Conservation (phyloP, 2,797 vertebrate species). For the Poliocrania exsul region DNA sequence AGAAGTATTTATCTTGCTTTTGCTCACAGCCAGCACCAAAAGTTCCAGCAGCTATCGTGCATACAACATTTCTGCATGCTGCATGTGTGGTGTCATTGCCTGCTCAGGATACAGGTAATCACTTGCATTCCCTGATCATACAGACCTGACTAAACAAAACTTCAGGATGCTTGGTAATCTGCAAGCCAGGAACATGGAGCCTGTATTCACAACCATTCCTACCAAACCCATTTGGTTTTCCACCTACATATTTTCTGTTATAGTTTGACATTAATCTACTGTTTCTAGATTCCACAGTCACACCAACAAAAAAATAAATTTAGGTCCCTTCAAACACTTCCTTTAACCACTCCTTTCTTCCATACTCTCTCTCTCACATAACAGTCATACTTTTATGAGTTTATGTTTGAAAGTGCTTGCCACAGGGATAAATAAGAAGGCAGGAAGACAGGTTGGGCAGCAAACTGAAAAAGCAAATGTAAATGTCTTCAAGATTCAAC, state of each 20-base stretch:
- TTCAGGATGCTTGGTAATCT: not conserved
- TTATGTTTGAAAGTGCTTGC: not conserved
- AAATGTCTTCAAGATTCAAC: not conserved
- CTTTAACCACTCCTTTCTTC: not conserved
- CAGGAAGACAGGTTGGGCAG: not conserved
- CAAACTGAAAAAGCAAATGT: not conserved
- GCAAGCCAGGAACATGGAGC: not conserved
- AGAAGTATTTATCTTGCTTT: not conserved
- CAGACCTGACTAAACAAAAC: not conserved
- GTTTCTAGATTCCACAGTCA: not conserved
- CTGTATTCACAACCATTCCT: not conserved
- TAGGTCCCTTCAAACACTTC: not conserved
- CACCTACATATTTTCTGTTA: not conserved
- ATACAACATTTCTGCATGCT: not conserved
- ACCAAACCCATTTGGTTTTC: not conserved
- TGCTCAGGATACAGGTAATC: not conserved
- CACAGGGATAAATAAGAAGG: not conserved
- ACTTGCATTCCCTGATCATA: not conserved
- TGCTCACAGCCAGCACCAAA: not conserved
- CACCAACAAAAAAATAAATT: not conserved
- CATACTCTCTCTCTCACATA: not conserved
- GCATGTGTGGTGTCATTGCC: not conserved
- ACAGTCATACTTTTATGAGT: not conserved
- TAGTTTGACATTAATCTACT: not conserved
- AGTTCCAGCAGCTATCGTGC: rapidly evolving